A percentile compares a stretch with the other conserved stretches of the same genome.
phyloP scores from a whole-genome alignment of 2,797 vertebrate genomes.

The Echeneis naucrates region DNA sequence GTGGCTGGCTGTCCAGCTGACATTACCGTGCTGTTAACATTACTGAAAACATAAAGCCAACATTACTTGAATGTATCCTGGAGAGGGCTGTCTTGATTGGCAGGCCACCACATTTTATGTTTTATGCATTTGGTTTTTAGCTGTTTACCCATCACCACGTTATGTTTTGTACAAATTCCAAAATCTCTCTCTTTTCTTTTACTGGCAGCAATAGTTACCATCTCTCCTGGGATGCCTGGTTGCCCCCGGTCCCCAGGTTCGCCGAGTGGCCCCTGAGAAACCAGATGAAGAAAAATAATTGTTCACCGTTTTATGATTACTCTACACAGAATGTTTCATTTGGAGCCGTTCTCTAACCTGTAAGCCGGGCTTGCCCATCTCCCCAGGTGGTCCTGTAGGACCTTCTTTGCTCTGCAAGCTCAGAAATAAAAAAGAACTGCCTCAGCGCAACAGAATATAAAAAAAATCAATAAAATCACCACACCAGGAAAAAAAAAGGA shows the following conservation, averaged over 20 bases:
- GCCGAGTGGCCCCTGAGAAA: constrained; percentile 84
- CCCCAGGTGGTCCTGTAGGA: constrained; percentile 84
- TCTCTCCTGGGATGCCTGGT: constrained; percentile 83
- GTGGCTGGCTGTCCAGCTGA: no score
- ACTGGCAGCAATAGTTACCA: constrained; percentile 76
- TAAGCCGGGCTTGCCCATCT: constrained; percentile 85
- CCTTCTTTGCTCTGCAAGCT: constrained; percentile 86
- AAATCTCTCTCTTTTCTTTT: no score
- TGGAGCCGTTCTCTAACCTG: constrained; percentile 79
- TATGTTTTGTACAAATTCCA: no score
- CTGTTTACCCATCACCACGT: background rate
- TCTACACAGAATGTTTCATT: background rate
- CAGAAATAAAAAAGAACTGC: constrained; percentile 71
- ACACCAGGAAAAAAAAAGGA: background rate
- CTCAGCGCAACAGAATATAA: constrained; percentile 57
- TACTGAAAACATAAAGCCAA: no score
- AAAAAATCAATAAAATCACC: background rate
- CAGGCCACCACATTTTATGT: background rate
- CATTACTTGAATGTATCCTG: no score
- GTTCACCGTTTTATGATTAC: background rate
- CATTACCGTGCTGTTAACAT: background rate
- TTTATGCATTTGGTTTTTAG: background rate
- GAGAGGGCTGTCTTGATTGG: no score
- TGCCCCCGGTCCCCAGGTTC: constrained; percentile 84
- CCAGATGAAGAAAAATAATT: background rate